Conservation (phyloP, 2,113 vertebrate species). For the Philantomba maxwellii region DNA sequence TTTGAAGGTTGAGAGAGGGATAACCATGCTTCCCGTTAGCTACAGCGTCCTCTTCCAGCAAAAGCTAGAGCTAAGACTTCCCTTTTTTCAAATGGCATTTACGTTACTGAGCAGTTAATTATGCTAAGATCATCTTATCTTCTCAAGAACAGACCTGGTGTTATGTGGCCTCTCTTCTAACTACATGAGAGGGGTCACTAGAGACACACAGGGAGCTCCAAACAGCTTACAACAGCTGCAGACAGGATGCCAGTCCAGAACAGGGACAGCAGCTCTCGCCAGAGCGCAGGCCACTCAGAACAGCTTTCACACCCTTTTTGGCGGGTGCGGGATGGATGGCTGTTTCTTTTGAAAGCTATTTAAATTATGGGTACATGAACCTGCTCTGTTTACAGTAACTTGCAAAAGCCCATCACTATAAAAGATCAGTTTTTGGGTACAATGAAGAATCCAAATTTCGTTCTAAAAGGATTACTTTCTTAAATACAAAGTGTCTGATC, state of each 20-base stretch:
- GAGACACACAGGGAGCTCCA: background rate
- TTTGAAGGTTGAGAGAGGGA: background rate
- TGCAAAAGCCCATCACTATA: background rate
- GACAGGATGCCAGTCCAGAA: background rate
- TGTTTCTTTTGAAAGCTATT: background rate
- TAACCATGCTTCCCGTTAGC: background rate
- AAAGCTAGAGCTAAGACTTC: background rate
- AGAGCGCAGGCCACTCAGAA: background rate
- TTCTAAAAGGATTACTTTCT: background rate
- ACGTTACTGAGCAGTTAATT: background rate
- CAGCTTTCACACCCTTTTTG: background rate
- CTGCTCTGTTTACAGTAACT: background rate
- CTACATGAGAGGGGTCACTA: too few relatives aligned
- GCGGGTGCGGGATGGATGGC: background rate
- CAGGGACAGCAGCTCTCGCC: background rate
- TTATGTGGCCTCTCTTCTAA: background rate
- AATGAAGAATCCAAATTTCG: background rate
- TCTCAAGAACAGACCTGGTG: background rate
- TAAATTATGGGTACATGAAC: background rate
- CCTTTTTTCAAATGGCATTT: background rate
- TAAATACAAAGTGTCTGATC: conserved; percentile 37
- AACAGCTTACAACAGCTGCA: background rate
- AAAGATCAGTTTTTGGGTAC: background rate
- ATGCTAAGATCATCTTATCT: background rate
- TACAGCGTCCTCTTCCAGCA: background rate